Base-by-base conservation (phyloP, 2,797 vertebrate species). In the Sebastes oblongus region DNA sequence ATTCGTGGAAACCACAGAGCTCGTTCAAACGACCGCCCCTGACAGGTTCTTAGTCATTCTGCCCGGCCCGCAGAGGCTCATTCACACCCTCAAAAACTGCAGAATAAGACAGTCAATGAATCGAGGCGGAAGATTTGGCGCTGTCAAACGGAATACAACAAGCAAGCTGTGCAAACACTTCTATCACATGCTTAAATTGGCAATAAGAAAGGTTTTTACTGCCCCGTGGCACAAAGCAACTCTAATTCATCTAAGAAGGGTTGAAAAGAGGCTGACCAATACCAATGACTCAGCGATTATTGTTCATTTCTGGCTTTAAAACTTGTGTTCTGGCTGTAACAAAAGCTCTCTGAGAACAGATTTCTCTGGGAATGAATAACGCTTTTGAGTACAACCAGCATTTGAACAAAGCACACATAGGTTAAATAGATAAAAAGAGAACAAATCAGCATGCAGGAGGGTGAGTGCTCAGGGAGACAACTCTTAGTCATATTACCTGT, bases 401-500 rank as follows among this genome's bases (percentile, higher is more conserved):
- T 25, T 46, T 50, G 11, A 50, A 25, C 9, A 9, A 66, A 24
- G 14, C 8, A 36, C 14, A 16, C 13, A 4, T 1, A 9, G 24
- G 55, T 70, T 66, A 55, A 66, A 66, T 1, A 6, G 65, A 58
- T 18, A 58, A 52, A 22, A 42, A 46, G 27, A 56, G 14, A 68
- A 66, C 3, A 54, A 60, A 69, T 36, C n/a, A 70, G 60, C 24
- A 52, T 42, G 24, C 22, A 52, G 68, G 3, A 22, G 13, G 12
- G 2, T 2, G 30, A 58, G 14, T 1, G 13, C 27, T 56, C 11
- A 52, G 34, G 46, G 2, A 46, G 36, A 72, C 2, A 25, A 12
- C 12, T 64, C 20, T 24, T 3, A 29, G 56, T 27, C 32, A 52
- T 72, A 92, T 93, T 87, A 98, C 98, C 97, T 99, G 98, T 74